Evolutionary conservation across 1,140 invertebrate genomes (phyloP).

Genomic region (Pogonomyrmex californicus): DNA sequence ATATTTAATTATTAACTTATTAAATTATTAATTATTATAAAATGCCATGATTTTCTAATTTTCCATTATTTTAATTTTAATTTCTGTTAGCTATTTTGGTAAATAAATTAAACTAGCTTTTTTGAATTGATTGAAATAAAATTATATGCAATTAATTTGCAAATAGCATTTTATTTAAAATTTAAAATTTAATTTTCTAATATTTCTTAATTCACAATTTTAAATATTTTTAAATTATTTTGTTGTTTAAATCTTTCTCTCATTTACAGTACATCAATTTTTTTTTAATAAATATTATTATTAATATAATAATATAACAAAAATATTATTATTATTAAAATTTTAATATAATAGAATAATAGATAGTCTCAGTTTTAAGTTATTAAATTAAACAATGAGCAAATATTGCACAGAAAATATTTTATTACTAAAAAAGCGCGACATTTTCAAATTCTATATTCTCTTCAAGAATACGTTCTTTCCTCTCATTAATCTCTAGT

Average conservation of each 20-base stretch:
- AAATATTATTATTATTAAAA: background rate
- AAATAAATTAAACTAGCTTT: background rate
- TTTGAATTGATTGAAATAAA: background rate
- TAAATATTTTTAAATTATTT: background rate
- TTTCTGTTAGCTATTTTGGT: background rate
- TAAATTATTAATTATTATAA: background rate
- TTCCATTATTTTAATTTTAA: background rate
- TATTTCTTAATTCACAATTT: background rate
- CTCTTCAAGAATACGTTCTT: background rate
- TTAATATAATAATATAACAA: background rate
- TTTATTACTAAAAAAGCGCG: background rate
- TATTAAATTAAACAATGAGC: background rate
- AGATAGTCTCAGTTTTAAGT: background rate
- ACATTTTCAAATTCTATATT: constrained; percentile 15
- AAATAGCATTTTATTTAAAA: background rate
- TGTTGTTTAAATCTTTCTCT: background rate
- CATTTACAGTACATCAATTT: background rate
- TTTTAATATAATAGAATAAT: constrained; percentile 10
- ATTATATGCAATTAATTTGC: background rate
- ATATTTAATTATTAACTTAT: too few species aligned
- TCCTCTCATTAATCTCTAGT: background rate
- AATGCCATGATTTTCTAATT: background rate
- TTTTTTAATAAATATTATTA: background rate
- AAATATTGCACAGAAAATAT: background rate
- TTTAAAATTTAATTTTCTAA: background rate